These are phyloP conservation scores for Pseudochromis fuscus DNA, from an alignment of 2,797 vertebrate species.

Conservation along the genomic window DNA sequence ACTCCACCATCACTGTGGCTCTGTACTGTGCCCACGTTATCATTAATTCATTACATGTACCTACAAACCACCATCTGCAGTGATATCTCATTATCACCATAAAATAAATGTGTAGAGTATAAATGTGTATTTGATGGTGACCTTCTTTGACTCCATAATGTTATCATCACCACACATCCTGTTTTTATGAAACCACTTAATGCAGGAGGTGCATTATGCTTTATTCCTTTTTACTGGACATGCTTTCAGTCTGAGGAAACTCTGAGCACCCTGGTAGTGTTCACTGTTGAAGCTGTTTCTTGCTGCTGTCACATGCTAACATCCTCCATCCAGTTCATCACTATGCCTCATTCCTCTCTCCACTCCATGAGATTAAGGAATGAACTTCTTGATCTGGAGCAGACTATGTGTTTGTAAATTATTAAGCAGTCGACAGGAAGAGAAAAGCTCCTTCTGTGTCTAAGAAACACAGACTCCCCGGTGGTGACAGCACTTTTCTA, in stretches of 20 bases:
- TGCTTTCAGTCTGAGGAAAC: too few relatives aligned
- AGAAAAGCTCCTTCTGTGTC: background rate
- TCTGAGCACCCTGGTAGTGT: too few relatives aligned
- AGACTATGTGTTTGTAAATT: background rate
- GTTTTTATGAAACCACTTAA: too few relatives aligned
- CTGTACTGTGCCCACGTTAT: background rate
- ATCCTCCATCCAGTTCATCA: conserved; percentile 19
- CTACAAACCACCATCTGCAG: background rate
- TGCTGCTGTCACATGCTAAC: conserved; percentile 1
- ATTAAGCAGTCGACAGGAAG: background rate
- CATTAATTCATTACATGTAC: background rate
- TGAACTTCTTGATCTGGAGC: conserved; percentile 5
- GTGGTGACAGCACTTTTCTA: background rate
- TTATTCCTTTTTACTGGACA: too few relatives aligned
- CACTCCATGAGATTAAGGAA: conserved; percentile 15
- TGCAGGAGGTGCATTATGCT: too few relatives aligned
- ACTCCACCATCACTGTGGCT: too few relatives aligned
- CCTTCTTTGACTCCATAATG: too few relatives aligned
- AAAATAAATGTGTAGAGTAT: background rate
- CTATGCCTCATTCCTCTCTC: background rate
- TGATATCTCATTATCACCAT: background rate
- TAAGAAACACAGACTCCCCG: background rate
- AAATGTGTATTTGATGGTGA: background rate
- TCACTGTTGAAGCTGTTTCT: background rate
- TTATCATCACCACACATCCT: background rate